Evolutionary conservation across 2,888 invertebrate genomes (phyloP), one percentile per base, ranked within the genome.

Genomic region (Drosophila kuntzei): DNA sequence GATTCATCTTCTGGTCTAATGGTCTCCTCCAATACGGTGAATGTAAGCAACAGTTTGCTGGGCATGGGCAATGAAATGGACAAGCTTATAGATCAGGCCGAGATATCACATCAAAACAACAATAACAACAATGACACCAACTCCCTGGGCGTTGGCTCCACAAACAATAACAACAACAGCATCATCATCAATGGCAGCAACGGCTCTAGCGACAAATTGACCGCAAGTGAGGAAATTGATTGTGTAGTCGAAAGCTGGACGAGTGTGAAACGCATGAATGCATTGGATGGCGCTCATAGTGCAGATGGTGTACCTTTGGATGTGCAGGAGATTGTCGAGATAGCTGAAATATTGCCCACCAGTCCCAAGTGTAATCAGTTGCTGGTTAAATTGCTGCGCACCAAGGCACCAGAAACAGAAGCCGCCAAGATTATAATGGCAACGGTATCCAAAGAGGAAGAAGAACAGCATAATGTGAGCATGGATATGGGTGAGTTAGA

Each of bases 281-380:
- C 90, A 0, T 51, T 90, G 51, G 77, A 75, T 49, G 71, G 68
- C 0, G 78, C 62, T 1, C 67, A 74, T 22, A 67, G 74, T 58
- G 73, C 63, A 0, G 74, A 62, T 22, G 80, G 78, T 6, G 53
- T 47, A 1, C 18, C 68, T 12, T 53, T 71, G 22, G 73, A 71
- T 27, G 43, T 47, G 3, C 73, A 85, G 20, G 90, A 90, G 55
- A 75, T 90, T 14, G 78, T 90, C 0, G 91, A 91, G 63, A 92
- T 92, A 37, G 83, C 94, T 0, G 95, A 95, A 80, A 93, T 96
- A 43, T 88, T 95, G 63, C 95, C 96, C 0, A 95, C 95, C 0
- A 94, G 94, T 71, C 95, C 87, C 1, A 87, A 96, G 88, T 95
- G 95, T 70, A 94, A 94, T 68, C 95, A 95, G 90, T 87, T 96